phyloP scores from a whole-genome alignment of 2,888 invertebrate species.

The Dolomedes plantarius region DNA sequence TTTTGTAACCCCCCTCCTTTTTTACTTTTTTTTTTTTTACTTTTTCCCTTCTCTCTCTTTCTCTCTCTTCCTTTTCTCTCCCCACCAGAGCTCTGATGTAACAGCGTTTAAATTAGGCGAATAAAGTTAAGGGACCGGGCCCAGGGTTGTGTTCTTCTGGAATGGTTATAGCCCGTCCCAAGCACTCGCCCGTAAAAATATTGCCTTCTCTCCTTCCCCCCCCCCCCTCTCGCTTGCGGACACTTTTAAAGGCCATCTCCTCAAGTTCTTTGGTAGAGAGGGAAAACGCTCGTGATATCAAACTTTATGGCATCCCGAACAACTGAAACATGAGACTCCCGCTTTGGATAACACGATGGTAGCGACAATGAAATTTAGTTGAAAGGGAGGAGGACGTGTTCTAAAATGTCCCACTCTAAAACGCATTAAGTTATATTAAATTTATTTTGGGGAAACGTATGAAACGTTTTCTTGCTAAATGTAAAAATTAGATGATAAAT shows the following conservation, averaged over 20 bases:
- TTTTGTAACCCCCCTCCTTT: constrained; percentile 27
- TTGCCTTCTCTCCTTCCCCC: neutral
- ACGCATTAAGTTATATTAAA: too few relatives aligned
- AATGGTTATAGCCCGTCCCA: constrained; percentile 10
- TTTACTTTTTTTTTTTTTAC: constrained; percentile 16
- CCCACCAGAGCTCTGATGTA: constrained; percentile 25
- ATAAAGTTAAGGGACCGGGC: constrained; percentile 49
- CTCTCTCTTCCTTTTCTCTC: neutral
- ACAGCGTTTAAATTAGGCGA: constrained; percentile 67
- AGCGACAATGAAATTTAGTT: constrained; percentile 1
- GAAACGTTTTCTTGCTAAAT: too few relatives aligned
- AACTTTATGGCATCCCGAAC: constrained; percentile 4
- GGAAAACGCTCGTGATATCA: neutral
- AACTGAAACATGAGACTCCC: neutral
- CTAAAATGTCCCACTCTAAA: too few relatives aligned
- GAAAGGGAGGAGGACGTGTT: too few relatives aligned
- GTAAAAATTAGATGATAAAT: too few relatives aligned
- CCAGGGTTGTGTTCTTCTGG: neutral
- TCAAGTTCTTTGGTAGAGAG: neutral
- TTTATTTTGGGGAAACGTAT: too few relatives aligned
- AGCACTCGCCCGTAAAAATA: neutral
- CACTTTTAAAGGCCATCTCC: constrained; percentile 13
- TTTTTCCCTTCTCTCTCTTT: neutral
- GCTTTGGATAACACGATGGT: neutral
- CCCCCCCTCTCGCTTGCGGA: neutral